Evolutionary conservation across 2,888 invertebrate species (phyloP).

Genomic region (Trisateles emortualis): DNA sequence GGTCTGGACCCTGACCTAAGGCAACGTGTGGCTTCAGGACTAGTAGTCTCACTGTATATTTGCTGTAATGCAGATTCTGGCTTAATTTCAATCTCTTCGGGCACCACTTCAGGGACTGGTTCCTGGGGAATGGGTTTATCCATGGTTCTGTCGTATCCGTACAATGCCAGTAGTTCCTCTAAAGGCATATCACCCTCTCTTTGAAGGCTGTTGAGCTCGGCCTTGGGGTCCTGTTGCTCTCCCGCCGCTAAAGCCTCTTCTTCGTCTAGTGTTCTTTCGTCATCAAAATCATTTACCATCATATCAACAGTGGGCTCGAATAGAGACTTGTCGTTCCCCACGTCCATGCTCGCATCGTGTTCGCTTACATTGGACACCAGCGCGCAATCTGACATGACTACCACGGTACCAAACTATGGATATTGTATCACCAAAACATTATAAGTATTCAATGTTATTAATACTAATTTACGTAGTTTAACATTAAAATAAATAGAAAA

Average conservation of each 20-base stretch:
- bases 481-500: slow-evolving; percentile 61
- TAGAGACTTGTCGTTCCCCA: slow-evolving; percentile 87
- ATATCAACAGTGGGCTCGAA: slow-evolving; percentile 98
- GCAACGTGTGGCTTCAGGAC: slow-evolving; percentile 78
- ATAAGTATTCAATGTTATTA: slow-evolving; percentile 54
- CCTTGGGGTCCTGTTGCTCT: slow-evolving; percentile 93
- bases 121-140: slow-evolving; percentile 72
- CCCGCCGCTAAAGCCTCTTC: slow-evolving; percentile 97
- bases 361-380: slow-evolving; percentile 84
- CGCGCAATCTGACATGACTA: slow-evolving; percentile 87
- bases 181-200: slow-evolving; percentile 98
- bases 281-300: slow-evolving; percentile 99
- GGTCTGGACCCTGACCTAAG: slow-evolving; percentile 89
- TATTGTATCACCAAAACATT: slow-evolving; percentile 71
- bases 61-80: slow-evolving; percentile 82
- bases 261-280: slow-evolving; percentile 98
- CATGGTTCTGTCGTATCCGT: slow-evolving; percentile 89
- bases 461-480: slow-evolving; percentile 47
- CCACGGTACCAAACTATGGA: slow-evolving; percentile 64
- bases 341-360: slow-evolving; percentile 86
- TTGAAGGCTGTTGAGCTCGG: slow-evolving; percentile 95
- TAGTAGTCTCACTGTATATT: slow-evolving; percentile 73
- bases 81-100: slow-evolving; percentile 72
- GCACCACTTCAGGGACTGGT: slow-evolving; percentile 64
- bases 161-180: slow-evolving; percentile 96